Evolutionary conservation across 30 jellyfish, hydroid and myxozoan genomes (phyloP).

Genomic region (Hydractinia echinata): DNA sequence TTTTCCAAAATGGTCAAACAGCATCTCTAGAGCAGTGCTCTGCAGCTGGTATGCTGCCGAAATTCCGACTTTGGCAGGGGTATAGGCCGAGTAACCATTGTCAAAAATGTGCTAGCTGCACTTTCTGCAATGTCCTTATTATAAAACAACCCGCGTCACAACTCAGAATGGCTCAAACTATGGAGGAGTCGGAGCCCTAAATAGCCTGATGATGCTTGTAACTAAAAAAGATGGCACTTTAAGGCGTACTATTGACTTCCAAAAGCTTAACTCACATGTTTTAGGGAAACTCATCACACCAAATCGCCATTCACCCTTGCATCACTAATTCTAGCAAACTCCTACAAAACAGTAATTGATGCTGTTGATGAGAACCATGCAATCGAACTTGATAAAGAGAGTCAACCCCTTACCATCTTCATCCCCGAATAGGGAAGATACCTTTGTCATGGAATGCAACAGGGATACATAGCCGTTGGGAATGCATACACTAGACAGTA

Average conservation of each 20-base stretch:
- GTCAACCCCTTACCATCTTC: conserved; percentile 10
- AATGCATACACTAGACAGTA: conserved; percentile 34
- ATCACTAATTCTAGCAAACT: not conserved
- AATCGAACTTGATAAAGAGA: conserved; percentile 29
- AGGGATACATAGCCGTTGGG: conserved; percentile 35
- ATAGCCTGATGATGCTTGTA: conserved; percentile 26
- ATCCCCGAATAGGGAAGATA: not conserved
- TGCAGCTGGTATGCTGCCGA: not conserved
- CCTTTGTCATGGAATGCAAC: conserved; percentile 13
- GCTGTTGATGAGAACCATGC: conserved; percentile 24
- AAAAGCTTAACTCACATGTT: conserved; percentile 13
- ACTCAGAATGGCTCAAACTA: no score
- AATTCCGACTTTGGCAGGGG: not conserved
- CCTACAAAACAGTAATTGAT: not conserved
- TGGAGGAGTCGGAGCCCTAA: no score
- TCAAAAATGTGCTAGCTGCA: no score
- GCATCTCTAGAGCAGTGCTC: no score
- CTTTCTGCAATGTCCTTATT: no score
- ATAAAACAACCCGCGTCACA: no score
- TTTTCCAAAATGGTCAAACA: no score
- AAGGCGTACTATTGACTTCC: conserved; percentile 38
- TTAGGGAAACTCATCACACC: conserved; percentile 51
- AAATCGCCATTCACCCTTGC: conserved; percentile 38
- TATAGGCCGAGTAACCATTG: conserved; percentile 10
- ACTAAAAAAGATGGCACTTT: conserved; percentile 38